A percentile compares a stretch with the other conserved stretches of the same genome.
Conservation (phyloP, 1,140 invertebrate species). For the Carposina sasakii region DNA sequence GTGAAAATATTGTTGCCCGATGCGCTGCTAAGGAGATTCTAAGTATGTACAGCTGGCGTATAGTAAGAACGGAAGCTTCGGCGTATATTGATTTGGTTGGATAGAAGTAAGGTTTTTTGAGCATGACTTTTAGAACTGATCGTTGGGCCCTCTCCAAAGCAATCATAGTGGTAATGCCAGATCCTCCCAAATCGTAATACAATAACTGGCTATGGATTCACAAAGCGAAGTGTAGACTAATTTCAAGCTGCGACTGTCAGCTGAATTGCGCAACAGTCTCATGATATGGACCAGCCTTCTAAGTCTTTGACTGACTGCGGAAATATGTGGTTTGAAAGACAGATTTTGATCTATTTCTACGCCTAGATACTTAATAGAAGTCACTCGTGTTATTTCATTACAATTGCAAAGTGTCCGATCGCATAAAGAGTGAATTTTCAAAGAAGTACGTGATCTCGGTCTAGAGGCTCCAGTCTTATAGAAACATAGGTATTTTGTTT, state of each 20-base stretch:
- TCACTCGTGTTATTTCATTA: not conserved
- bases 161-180: slow-evolving; percentile 10
- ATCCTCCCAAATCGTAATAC: slow-evolving; percentile 15
- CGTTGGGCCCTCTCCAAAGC: slow-evolving; percentile 15
- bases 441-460: not conserved
- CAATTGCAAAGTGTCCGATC: not conserved
- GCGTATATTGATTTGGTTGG: slow-evolving; percentile 11
- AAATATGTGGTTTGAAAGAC: slow-evolving; percentile 14
- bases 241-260: not conserved
- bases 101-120: slow-evolving; percentile 13
- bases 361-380: slow-evolving; percentile 13
- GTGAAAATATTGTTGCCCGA: not conserved
- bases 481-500: not conserved
- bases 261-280: slow-evolving; percentile 2
- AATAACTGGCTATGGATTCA: slow-evolving; percentile 15
- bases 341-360: slow-evolving; percentile 14
- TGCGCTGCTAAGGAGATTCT: not conserved
- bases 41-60: slow-evolving; percentile 12
- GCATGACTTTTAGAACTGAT: slow-evolving; percentile 19
- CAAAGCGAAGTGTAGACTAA: slow-evolving; percentile 7
- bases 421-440: not conserved
- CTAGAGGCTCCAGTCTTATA: not conserved
- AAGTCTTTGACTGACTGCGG: slow-evolving; percentile 3
- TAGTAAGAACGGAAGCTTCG: slow-evolving; percentile 6
- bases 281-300: slow-evolving; percentile 14